Base-by-base conservation (phyloP, 2,113 vertebrate species). In the Paedocypris sp. region DNA sequence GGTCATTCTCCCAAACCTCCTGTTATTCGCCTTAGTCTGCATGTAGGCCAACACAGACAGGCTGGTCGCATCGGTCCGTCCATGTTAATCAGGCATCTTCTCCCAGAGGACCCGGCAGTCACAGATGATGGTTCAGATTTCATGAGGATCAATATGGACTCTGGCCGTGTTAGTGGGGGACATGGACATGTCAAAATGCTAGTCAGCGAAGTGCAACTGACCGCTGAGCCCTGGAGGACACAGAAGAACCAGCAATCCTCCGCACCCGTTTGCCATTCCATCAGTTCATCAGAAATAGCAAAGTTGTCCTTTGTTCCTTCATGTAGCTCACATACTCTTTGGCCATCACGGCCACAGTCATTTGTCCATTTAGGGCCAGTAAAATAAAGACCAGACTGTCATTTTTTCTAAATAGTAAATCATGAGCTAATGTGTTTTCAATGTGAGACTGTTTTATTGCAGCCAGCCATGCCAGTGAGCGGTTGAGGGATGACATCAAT, bases 351-450 rank as follows among this genome's bases (percentile, higher is more conserved):
- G 59, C 63, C 50, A 64, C 59, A 62, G 62, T 68, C 69, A 74
- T 75, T 73, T 57, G 66, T 77, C 42, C 49, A 67, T 73, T 72
- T 78, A 74, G 60, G 68, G 39, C 69, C 72, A 73, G 64, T 77
- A 72, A 76, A 36, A 61, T 67, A 66, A 67, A 75, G 74, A 69
- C 61, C 46, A 51, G 35, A 60, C 67, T 79, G 71, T 78, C 78
- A 62, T 65, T 74, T 75, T 71, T 63, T 65, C 32, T 75, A 69
- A 78, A 62, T 57, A 62, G 73, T 74, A 70, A 61, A 60, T 76
- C 65, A 72, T 64, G 67, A 61, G 65, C 68, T 52, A 38, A 61
- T 58, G 35, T 10, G 59, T 68, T 66, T 33, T 60, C 5, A 70
- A 36, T 63, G 38, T 18, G 19, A 46, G 46, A 50, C 47, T 59